Conservation (phyloP, 2,797 vertebrate genomes). For the Falco novaeseelandiae region DNA sequence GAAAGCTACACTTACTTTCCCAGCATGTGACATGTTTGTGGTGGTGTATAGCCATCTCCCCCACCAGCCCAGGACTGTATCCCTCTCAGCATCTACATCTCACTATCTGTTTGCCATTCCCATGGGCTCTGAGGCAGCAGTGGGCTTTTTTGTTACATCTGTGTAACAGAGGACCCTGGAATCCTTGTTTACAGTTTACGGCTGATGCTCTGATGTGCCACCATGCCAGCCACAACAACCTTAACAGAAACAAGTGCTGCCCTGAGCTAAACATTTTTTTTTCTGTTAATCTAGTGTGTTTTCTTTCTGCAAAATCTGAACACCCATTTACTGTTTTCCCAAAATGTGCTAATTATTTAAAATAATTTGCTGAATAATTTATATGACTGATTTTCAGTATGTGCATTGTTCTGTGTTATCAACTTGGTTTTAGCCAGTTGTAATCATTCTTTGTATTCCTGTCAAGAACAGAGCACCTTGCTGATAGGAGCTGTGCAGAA, state of each 20-base stretch:
- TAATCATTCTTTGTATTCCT: neutral
- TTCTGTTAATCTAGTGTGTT: neutral
- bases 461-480: neutral
- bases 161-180: neutral
- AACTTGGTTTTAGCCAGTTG: neutral
- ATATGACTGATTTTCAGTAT: neutral
- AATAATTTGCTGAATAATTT: neutral
- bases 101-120: neutral
- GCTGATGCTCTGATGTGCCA: neutral
- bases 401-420: neutral
- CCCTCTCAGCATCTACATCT: neutral
- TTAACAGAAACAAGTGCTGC: neutral
- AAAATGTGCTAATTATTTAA: neutral
- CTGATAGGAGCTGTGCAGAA: neutral
- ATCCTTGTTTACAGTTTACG: neutral
- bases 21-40: fast-evolving
- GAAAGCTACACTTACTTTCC: neutral
- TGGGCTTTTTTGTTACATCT: neutral
- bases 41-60: too few relatives aligned
- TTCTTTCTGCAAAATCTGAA: neutral
- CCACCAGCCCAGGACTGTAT: neutral
- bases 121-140: neutral
- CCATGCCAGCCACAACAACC: neutral
- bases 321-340: neutral
- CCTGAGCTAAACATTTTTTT: neutral